A percentile compares a stretch with the other conserved stretches of the same genome.
These are phyloP conservation scores for Scortum barcoo DNA, from an alignment of 2,113 vertebrate genomes.

Conservation along the genomic window DNA sequence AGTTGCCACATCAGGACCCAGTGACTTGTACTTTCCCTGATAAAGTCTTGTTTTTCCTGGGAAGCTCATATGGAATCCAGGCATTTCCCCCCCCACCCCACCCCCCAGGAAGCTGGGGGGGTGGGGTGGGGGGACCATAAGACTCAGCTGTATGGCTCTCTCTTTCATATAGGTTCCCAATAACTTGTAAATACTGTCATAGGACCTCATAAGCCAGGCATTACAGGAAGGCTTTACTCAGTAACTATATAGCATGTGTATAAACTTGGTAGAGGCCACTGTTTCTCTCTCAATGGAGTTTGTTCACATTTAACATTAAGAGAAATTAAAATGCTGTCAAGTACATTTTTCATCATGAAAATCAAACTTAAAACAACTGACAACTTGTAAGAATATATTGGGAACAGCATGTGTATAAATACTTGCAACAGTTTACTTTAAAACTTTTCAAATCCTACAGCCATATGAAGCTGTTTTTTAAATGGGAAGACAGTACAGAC, in stretches of 20 bases:
- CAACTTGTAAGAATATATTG: neutral
- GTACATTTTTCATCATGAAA: conserved; percentile 1
- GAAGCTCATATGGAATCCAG: conserved; percentile 70
- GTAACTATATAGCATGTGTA: conserved; percentile 48
- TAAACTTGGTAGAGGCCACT: conserved; percentile 32
- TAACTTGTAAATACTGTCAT: conserved; percentile 79
- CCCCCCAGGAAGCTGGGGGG: conserved; percentile 50
- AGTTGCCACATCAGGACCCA: conserved; percentile 69
- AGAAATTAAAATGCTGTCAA: conserved; percentile 33
- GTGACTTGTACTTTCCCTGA: conserved; percentile 76
- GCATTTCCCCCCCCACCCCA: neutral
- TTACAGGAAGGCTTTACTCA: conserved; percentile 64
- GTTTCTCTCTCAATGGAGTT: conserved; percentile 29
- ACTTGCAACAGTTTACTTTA: neutral
- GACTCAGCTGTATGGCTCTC: conserved; percentile 66
- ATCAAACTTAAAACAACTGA: conserved; percentile 2
- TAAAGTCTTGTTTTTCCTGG: conserved; percentile 77
- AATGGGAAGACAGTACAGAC: conserved; percentile 5
- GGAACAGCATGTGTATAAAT: neutral
- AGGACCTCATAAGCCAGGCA: conserved; percentile 64
- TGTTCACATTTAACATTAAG: conserved; percentile 27
- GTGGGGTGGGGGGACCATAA: too few relatives aligned
- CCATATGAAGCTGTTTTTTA: neutral
- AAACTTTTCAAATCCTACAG: neutral
- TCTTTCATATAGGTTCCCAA: conserved; percentile 66